These are phyloP conservation scores for Xenopus laevis DNA, from an alignment of 2,113 vertebrate species.

Conservation along the genomic window DNA sequence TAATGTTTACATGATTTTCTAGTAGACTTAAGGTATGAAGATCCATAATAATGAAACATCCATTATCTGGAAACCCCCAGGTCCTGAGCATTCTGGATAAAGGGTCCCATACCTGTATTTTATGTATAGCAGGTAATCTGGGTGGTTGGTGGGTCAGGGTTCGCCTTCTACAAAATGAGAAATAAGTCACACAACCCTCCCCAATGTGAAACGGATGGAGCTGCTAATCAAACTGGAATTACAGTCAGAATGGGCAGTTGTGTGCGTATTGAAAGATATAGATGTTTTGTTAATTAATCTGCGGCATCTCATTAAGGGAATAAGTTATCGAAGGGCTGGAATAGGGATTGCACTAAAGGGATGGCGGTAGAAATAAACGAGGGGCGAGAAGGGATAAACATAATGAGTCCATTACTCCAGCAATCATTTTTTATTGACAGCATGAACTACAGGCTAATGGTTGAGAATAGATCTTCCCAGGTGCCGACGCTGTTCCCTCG, in stretches of 20 bases:
- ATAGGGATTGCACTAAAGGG: background rate
- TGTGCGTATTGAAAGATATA: background rate
- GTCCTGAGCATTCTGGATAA: no score
- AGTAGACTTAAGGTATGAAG: no score
- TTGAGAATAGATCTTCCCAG: background rate
- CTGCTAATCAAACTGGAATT: no score
- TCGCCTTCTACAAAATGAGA: no score
- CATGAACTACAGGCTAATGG: background rate
- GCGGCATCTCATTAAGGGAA: background rate
- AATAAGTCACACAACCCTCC: no score
- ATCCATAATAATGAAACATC: no score
- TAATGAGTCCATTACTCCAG: background rate
- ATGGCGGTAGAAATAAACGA: background rate
- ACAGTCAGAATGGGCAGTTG: background rate
- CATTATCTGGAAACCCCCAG: no score
- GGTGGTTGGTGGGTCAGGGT: no score
- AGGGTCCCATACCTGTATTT: no score
- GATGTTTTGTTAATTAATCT: conserved; percentile 3
- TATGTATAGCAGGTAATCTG: no score
- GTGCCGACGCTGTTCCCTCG: background rate
- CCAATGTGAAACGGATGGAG: no score
- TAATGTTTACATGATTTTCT: no score
- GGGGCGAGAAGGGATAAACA: background rate
- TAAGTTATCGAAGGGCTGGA: background rate
- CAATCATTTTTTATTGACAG: conserved; percentile 7